Base-by-base conservation (phyloP, 2,888 invertebrate genomes). In the Agrotis puta region DNA sequence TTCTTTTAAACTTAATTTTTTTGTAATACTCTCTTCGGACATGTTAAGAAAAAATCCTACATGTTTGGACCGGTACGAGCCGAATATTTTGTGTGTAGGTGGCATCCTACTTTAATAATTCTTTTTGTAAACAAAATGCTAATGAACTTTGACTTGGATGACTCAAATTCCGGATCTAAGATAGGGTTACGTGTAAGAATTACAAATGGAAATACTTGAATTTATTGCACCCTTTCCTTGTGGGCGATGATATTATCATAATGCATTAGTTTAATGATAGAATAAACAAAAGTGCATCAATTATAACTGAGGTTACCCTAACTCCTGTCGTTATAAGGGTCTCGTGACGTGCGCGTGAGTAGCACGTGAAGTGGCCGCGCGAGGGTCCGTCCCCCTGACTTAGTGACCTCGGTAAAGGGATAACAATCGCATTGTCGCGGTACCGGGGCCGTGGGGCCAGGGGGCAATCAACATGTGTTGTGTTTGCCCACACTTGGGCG, bases 1-100 rank as follows among this genome's bases (percentile, higher is more conserved):
- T 96, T 96, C 95, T 95, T 95, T 94, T 94, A 92, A 89, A 94
- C 92, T 92, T 89, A 89, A 87, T 92, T 94, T 94, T 95, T 95
- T 95, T 94, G 89, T 93, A 90, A 90, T 92, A 92, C 92, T 92
- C 92, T 92, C 93, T 91, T 94, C 91, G 94, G 94, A 93, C 94
- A 91, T 90, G 89, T 88, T 84, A 90, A 89, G 90, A 95, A 95
- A 95, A 96, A 95, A 95, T 89, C 88, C 86, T 93, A 94, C 95
- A 94, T 93, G 95, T 95, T 94, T 93, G 92, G 91, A 96, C 95
- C 92, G 92, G 95, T 95, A 94, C 88, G 89, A 92, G 90, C 85
- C 89, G 91, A 89, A 92, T 92, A 93, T 94, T 93, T 92, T 91
- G 92, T 94, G 94, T 92, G 95, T 95, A 95, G 95, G 95, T 95